Conservation (phyloP, 2,113 vertebrate genomes). For the Chaenogobius annularis region DNA sequence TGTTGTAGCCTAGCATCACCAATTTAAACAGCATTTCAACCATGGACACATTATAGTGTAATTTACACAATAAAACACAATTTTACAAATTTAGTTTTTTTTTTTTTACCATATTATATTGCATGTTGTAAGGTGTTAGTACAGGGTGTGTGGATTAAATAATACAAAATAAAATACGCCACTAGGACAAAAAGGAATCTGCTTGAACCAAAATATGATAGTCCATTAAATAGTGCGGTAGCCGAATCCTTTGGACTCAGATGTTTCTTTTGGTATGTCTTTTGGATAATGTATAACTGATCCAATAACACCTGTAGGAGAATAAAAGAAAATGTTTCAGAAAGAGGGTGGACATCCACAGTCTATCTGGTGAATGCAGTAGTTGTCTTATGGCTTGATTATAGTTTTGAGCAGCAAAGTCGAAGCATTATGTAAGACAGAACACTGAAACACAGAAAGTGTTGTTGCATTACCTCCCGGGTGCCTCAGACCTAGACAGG, state of each 20-base stretch:
- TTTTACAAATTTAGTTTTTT: too few species aligned
- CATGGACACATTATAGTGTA: too few species aligned
- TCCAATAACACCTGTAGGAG: slow-evolving; percentile 57
- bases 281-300: slow-evolving; percentile 68
- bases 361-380: too few species aligned
- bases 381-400: neutral
- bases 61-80: too few species aligned
- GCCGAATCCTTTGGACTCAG: slow-evolving; percentile 3
- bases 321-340: neutral
- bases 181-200: too few species aligned
- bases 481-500: slow-evolving; percentile 43
- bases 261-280: slow-evolving; percentile 19
- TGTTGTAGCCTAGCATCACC: too few species aligned
- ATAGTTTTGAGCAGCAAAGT: neutral
- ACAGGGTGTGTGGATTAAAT: too few species aligned
- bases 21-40: too few species aligned
- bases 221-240: slow-evolving; percentile 34
- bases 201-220: neutral
- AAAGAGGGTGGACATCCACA: neutral
- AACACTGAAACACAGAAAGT: slow-evolving; percentile 15
- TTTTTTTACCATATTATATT: too few species aligned
- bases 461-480: slow-evolving; percentile 67
- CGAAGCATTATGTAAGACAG: neutral
- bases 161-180: neutral
- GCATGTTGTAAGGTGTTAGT: too few species aligned